Evolutionary conservation across 2,113 vertebrate genomes (phyloP), one percentile per base, ranked within the genome.

Genomic region (Xiphophorus couchianus): DNA sequence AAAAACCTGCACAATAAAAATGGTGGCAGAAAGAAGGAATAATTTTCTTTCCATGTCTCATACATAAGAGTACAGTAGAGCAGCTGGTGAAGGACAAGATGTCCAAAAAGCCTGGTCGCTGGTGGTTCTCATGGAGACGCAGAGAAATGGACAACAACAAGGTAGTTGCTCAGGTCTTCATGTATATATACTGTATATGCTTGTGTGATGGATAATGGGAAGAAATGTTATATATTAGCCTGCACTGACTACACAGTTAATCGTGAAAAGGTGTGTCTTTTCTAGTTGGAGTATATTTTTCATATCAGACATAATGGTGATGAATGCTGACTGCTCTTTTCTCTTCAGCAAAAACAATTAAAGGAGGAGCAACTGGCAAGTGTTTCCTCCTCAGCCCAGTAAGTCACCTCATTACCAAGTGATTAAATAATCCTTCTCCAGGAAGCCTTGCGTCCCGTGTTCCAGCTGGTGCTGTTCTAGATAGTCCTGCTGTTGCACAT

Each of bases 41-140:
- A 48, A 14, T 62, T 79, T 30, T 37, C 9, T 0, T 63, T 65
- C 1, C 69, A 12, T 66, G 8, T 76, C 1, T 69, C 4, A 5
- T 77, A 5, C 72, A 98, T 66, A 99, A 37, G 98, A 95, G 86
- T 78, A 87, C 95, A 0, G 73, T 98, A 1, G 91, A 97, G 1
- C 91, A 81, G 54, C 87, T 99, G 78, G 92, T 97, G 77, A 97
- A 97, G 84, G 96, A 97, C 89, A 97, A 97, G 88, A 98, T 97
- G 97, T 93, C 95, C 14, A 96, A 96, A 86, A 98, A 95, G 88
- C 93, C 95, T 70, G 95, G 95, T 58, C 95, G 95, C 42, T 97
- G 96, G 96, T 99, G 97, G 97, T 97, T 98, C 77, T 97, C 96
- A 66, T 97, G 97, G 96, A 90, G 95, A 71, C 94, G 95, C 70